Evolutionary conservation across 2,888 invertebrate species (phyloP).

Genomic region (Pinctada fucata): DNA sequence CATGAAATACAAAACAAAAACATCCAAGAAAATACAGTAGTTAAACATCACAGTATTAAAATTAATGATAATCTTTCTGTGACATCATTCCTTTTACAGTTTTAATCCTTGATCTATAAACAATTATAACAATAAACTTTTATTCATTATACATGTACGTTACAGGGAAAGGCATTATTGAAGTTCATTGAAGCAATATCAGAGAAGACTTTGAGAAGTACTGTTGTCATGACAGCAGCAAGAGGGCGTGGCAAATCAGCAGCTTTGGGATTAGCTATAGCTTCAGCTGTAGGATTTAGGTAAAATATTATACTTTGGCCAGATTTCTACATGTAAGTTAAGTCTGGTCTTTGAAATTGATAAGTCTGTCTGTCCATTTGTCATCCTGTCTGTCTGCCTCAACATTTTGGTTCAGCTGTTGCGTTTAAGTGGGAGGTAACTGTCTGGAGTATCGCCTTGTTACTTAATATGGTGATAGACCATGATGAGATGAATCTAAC

Average conservation of each 20-base stretch:
- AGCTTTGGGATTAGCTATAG: slow-evolving; percentile 93
- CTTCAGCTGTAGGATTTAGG: slow-evolving; percentile 79
- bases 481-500: no score
- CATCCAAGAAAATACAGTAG: no score
- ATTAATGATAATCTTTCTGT: no score
- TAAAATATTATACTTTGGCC: slow-evolving; percentile 38
- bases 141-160: background rate
- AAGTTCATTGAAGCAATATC: slow-evolving; percentile 96
- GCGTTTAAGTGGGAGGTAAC: no score
- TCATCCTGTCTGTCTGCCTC: background rate
- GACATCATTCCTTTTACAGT: no score
- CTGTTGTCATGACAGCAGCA: slow-evolving; percentile 96
- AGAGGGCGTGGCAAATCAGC: slow-evolving; percentile 99
- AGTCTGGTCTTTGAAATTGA: background rate
- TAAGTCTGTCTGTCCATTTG: background rate
- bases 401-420: background rate
- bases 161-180: slow-evolving; percentile 88
- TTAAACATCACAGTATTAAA: no score
- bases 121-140: no score
- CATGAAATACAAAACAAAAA: no score
- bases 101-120: no score
- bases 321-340: background rate
- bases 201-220: slow-evolving; percentile 91
- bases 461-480: no score
- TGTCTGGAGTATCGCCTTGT: no score